Evolutionary conservation across 2,797 vertebrate genomes (phyloP).

Genomic region (Syndactyla subalaris): DNA sequence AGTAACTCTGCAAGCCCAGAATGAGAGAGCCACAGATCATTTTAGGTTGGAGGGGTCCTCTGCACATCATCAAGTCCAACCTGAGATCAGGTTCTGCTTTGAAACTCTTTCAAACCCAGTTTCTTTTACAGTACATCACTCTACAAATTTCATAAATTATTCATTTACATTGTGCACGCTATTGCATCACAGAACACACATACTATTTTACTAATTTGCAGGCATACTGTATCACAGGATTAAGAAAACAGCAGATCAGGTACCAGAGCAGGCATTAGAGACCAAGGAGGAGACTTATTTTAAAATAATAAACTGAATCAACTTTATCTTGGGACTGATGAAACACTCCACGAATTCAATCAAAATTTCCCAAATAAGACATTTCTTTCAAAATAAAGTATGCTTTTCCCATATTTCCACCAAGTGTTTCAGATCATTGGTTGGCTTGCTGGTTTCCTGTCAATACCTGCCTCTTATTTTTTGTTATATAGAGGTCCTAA

Average conservation of each 20-base stretch:
- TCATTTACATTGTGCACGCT: not conserved
- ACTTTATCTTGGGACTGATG: not conserved
- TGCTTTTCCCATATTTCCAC: not conserved
- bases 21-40: not conserved
- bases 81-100: fast-evolving
- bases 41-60: not conserved
- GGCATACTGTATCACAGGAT: not conserved
- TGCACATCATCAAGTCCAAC: not conserved
- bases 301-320: not conserved
- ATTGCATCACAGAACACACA: not conserved
- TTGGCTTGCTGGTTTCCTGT: not conserved
- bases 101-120: not conserved
- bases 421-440: fast-evolving
- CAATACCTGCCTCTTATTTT: fast-evolving
- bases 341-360: fast-evolving
- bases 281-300: not conserved
- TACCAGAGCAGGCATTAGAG: not conserved
- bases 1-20: not conserved
- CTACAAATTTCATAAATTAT: not conserved
- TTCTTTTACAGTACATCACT: not conserved
- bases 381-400: not conserved
- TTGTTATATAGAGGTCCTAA: not conserved
- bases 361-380: not conserved
- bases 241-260: not conserved
- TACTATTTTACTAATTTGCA: not conserved